phyloP scores from a whole-genome alignment of 2,888 invertebrate species.

The Lithophane ornitopus region DNA sequence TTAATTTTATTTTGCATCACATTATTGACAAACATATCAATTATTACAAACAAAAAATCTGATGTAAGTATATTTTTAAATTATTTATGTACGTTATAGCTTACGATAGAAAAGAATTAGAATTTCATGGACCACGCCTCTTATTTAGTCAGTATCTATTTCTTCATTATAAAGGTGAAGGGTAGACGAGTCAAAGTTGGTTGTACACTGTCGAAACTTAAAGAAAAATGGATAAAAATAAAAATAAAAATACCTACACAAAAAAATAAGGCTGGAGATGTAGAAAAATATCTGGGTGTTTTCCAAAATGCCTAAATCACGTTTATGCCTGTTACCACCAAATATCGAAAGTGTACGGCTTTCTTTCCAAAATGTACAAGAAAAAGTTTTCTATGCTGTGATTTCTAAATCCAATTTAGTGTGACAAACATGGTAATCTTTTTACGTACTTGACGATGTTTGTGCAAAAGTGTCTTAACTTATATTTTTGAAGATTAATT shows the following conservation, averaged over 20 bases:
- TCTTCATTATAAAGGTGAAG: conserved; percentile 61
- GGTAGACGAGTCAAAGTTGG: conserved; percentile 52
- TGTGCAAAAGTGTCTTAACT: conserved; percentile 19
- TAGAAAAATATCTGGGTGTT: conserved; percentile 18
- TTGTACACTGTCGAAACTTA: conserved; percentile 49
- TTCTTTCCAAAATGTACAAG: conserved; percentile 43
- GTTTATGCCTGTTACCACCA: conserved; percentile 50
- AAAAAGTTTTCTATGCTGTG: conserved; percentile 44
- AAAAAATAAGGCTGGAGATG: conserved; percentile 15
- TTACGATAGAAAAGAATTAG: conserved; percentile 43
- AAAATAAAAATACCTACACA: background rate
- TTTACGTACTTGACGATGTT: conserved; percentile 42
- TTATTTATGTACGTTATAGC: conserved; percentile 38
- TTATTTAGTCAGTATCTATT: conserved; percentile 58
- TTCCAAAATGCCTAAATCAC: conserved; percentile 29
- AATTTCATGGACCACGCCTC: conserved; percentile 50
- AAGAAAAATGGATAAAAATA: conserved; percentile 9
- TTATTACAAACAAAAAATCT: conserved; percentile 22
- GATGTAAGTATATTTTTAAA: conserved; percentile 43
- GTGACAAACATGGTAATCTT: conserved; percentile 33
- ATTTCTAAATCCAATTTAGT: conserved; percentile 23
- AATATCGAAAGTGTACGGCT: conserved; percentile 55
- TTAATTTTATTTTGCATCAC: conserved; percentile 38
- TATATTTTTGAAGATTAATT: conserved; percentile 7
- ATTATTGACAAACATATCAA: conserved; percentile 34